Conservation (phyloP, 2,888 invertebrate genomes). For the Campaea margaritaria region DNA sequence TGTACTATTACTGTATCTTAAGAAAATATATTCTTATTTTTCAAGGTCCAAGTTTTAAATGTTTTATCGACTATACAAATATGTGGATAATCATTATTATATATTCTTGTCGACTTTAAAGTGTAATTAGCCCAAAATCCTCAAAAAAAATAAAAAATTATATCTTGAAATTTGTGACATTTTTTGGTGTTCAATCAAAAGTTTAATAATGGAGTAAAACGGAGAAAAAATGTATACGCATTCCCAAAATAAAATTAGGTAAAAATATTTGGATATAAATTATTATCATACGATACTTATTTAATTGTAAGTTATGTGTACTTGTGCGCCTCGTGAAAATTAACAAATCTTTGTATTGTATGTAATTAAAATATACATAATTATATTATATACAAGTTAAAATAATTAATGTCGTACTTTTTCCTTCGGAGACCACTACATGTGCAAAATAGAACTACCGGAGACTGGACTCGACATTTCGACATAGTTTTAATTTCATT, state of each 20-base stretch:
- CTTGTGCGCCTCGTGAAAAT: slow-evolving; percentile 82
- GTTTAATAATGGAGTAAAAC: slow-evolving; percentile 78
- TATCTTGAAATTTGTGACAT: slow-evolving; percentile 83
- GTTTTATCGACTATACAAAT: slow-evolving; percentile 86
- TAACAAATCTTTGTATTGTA: slow-evolving; percentile 84
- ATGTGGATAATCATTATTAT: slow-evolving; percentile 81
- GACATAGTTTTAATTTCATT: slow-evolving; percentile 56
- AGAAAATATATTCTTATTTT: slow-evolving; percentile 85
- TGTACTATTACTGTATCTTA: slow-evolving; percentile 85
- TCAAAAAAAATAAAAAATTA: slow-evolving; percentile 76
- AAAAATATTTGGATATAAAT: slow-evolving; percentile 82
- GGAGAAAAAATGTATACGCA: slow-evolving; percentile 82
- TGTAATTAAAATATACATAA: slow-evolving; percentile 83
- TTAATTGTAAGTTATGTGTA: slow-evolving; percentile 77
- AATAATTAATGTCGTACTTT: slow-evolving; percentile 74
- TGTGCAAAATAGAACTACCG: slow-evolving; percentile 69
- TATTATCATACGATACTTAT: slow-evolving; percentile 78
- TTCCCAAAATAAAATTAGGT: slow-evolving; percentile 82
- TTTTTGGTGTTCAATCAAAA: slow-evolving; percentile 84
- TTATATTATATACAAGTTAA: slow-evolving; percentile 79
- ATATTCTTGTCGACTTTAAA: slow-evolving; percentile 84
- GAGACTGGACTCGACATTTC: slow-evolving; percentile 72
- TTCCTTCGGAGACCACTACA: slow-evolving; percentile 78
- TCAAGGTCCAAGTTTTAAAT: slow-evolving; percentile 86
- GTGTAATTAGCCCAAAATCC: slow-evolving; percentile 78